Base-by-base conservation (phyloP, 2,797 vertebrate genomes). In the Enteromius fasciolatus region DNA sequence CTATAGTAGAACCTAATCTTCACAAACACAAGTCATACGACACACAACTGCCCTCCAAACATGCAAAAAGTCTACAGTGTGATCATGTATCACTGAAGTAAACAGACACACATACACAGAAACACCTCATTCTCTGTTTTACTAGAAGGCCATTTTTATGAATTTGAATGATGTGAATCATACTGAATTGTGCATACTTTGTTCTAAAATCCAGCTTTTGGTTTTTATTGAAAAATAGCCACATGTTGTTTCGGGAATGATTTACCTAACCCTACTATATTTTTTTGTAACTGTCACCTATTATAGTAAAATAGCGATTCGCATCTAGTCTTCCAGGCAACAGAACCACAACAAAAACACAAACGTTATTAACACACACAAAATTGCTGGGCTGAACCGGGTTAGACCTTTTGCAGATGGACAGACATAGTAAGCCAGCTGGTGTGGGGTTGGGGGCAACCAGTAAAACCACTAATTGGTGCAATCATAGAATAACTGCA, bases 401-500 rank as follows among this genome's bases (percentile, higher is more conserved):
- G 28, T 39, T 57, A 46, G 69, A 66, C 77, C 66, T 36, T 74
- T 63, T 59, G 50, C 50, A 46, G 77, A 74, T 28, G 57, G 31
- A 31, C 69, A 75, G 81, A 69, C 66, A 52, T 9, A 68, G 68
- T 76, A 6, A 48, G 66, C 54, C 54, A 61, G 52, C 59, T 86
- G 68, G 63, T 70, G 52, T 28, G 36, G 76, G 61, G 66, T 18
- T 76, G 31, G 36, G 48, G 69, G 23, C 17, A 41, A 39, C 66
- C 46, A 59, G 69, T 68, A 90, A 89, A 90, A 90, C 87, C 86
- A 83, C 87, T 90, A 90, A 92, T 89, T 91, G 90, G 85, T 76
- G 88, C 89, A 90, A 91, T 93, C 90, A 91, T 90, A 91, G 91
- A 93, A 92, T 93, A 92, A 91, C 87, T 86, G 81, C 90, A 88